Evolutionary conservation across 2,797 vertebrate species (phyloP), one percentile per base, ranked within the genome.

Genomic region (Discoglossus pictus): DNA sequence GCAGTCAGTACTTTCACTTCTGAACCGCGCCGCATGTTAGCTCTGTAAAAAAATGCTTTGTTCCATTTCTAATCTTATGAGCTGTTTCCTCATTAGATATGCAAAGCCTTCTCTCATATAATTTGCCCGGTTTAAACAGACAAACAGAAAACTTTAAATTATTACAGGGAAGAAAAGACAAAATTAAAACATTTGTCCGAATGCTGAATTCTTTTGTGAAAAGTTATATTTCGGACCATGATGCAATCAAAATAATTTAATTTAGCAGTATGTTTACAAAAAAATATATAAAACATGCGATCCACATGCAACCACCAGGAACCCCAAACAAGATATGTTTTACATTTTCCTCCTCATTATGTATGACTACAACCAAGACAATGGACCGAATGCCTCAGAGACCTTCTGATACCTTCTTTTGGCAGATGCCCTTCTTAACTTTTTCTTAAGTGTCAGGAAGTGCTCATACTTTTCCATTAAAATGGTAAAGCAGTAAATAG

Each of bases 31-130:
- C 43, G 31, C 60, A 27, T 40, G 62, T 68, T 72, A 59, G 53
- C 66, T 56, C 65, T 50, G 60, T 73, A 68, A 68, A 70, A 23
- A 82, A 76, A 75, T 40, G 25, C 72, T 80, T 83, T 80, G 71
- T 73, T n/a, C n/a, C n/a, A n/a, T n/a, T 82, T 74, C 66, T 79
- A 70, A 79, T 77, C 78, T 80, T 77, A 64, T 76, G 73, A 82
- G 78, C 73, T 79, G 34, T 39, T n/a, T 76, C 73, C 75, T 81
- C 75, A 76, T 83, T 74, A 81, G 68, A 64, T 40, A 78, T 65
- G 74, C 75, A 81, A 82, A 83, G 62, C 77, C 73, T 16, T 7
- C 43, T 67, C 65, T 63, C 59, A 34, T 70, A 74, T 74, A 73
- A 78, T 76, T 76, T 84, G 61, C 75, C 59, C 71, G 54, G 61